Base-by-base conservation (phyloP, 2,113 vertebrate genomes). In the Gadus chalcogrammus region DNA sequence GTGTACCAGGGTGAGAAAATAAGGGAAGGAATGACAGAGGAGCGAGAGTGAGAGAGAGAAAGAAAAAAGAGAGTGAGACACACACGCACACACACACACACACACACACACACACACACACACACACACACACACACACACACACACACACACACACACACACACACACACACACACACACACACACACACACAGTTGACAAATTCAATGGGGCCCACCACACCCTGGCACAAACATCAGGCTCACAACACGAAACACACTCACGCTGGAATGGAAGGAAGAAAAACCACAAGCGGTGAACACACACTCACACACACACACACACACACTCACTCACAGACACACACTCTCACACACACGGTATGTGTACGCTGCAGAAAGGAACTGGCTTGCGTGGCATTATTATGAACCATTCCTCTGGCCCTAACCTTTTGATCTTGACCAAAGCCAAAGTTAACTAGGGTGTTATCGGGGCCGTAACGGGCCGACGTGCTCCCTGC, bases 351-450 rank as follows among this genome's bases (percentile, higher is more conserved):
- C 38, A 4, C 38, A 6, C 38, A 48, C 42, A 48, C 42, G 42
- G 31, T 9, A 48, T 86, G 86, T 85, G 85, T 88, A 84, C 87
- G 85, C 77, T 85, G 87, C 83, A 83, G 81, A 48, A 88, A 82
- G 85, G 82, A 87, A 86, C 86, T 88, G 86, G 84, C 85, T 80
- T 35, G 42, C 53, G 42, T 68, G 79, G 75, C 82, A 70, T 75
- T 48, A 74, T 78, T 48, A 69, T 72, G 70, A 76, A 65, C 79
- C 81, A 88, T 89, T 85, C 85, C 88, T 88, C 86, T 83, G 73
- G 78, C 82, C 55, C 88, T 79, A 86, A 75, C 64, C 82, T 77
- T 89, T 89, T 88, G 81, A 89, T 87, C 85, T 88, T 89, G 77
- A 73, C 73, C 79, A 68, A 71, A 88, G 81, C 75, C 71, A 77